phyloP scores from a whole-genome alignment of 2,888 invertebrate species.

The Chloroclysta siterata region DNA sequence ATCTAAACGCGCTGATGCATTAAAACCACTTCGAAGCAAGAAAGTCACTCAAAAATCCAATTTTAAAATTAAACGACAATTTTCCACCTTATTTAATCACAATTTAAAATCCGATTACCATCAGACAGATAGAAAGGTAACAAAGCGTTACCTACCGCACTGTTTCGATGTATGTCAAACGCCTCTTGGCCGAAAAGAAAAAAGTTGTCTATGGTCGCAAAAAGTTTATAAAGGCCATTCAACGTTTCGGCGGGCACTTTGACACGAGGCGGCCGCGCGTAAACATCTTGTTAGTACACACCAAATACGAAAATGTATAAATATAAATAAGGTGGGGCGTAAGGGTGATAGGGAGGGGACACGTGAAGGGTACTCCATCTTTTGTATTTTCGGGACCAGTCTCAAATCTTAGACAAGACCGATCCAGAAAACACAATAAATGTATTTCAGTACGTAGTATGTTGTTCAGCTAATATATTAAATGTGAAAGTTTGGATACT shows the following conservation, averaged over 20 bases:
- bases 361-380: background rate
- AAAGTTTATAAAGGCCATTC: conserved; percentile 48
- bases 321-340: conserved; percentile 72
- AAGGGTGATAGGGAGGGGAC: conserved; percentile 40
- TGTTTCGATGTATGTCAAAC: conserved; percentile 44
- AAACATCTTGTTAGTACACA: conserved; percentile 79
- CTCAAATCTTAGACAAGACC: background rate
- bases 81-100: conserved; percentile 50
- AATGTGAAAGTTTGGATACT: too few relatives aligned
- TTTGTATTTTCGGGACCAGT: too few relatives aligned
- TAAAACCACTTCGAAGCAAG: conserved; percentile 40
- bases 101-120: conserved; percentile 46
- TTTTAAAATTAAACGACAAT: conserved; percentile 45
- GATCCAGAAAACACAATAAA: background rate
- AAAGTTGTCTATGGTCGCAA: conserved; percentile 61
- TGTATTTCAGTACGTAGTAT: too few relatives aligned
- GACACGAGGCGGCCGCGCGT: conserved; percentile 59
- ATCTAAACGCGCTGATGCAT: conserved; percentile 27
- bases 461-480: too few relatives aligned
- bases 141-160: conserved; percentile 52
- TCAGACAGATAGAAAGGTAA: conserved; percentile 46
- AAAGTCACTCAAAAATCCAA: conserved; percentile 31
- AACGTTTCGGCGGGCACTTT: conserved; percentile 67
- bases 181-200: conserved; percentile 46
- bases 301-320: conserved; percentile 79